These are phyloP conservation scores for Aphidoletes aphidimyza DNA, from an alignment of 2,888 invertebrate genomes.

Conservation along the genomic window DNA sequence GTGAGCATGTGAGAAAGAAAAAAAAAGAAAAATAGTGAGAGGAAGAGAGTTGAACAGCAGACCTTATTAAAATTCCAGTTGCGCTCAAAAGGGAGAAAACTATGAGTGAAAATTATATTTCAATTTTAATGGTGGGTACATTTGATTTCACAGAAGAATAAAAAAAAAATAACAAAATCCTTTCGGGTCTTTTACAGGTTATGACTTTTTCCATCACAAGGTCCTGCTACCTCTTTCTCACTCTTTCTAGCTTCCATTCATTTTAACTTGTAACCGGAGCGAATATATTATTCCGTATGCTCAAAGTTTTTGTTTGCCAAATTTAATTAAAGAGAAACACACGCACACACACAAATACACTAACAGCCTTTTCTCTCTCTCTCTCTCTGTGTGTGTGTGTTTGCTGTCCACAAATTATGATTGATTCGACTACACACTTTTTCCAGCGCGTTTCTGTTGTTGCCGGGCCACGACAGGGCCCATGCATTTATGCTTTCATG, in stretches of 20 bases:
- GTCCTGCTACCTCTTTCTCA: too few relatives aligned
- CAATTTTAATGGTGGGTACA: background rate
- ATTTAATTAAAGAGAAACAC: conserved; percentile 46
- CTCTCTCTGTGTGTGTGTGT: background rate
- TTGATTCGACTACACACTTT: background rate
- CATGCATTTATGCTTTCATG: too few relatives aligned
- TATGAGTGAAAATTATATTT: conserved; percentile 25
- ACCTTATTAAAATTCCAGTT: conserved; percentile 24
- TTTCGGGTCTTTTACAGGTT: background rate
- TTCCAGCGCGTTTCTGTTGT: background rate
- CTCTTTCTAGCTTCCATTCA: too few relatives aligned
- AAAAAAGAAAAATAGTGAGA: background rate
- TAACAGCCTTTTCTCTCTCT: background rate
- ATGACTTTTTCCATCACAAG: background rate
- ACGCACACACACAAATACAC: background rate
- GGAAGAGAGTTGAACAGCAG: background rate
- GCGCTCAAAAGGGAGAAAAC: conserved; percentile 12
- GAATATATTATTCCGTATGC: background rate
- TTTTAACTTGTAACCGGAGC: background rate
- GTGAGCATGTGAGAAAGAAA: background rate
- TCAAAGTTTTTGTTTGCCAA: background rate
- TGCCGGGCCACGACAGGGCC: too few relatives aligned
- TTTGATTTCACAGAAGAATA: background rate
- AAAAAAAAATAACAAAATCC: background rate
- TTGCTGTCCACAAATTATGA: conserved; percentile 48